phyloP scores from a whole-genome alignment of 2,797 vertebrate genomes.

The Sebastes steindachneri region DNA sequence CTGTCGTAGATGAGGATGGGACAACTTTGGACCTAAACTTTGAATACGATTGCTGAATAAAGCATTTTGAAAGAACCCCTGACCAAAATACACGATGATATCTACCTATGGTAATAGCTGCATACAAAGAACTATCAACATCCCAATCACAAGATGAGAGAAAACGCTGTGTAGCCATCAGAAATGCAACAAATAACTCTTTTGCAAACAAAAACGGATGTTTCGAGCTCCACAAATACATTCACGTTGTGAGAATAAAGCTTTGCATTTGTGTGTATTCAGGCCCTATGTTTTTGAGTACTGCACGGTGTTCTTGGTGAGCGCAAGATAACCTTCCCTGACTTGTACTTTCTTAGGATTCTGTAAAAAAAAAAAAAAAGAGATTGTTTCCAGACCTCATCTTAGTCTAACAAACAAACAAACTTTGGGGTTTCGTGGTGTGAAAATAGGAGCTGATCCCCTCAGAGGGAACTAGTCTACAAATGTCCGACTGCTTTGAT shows the following conservation, averaged over 20 bases:
- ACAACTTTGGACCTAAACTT: conserved; percentile 69
- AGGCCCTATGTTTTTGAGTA: conserved; percentile 46
- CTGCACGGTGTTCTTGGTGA: conserved; percentile 58
- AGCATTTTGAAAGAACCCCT: conserved; percentile 64
- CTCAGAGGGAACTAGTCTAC: conserved; percentile 20
- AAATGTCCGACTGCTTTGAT: conserved; percentile 25
- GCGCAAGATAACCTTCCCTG: conserved; percentile 64
- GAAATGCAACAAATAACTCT: conserved; percentile 21
- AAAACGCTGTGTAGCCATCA: conserved; percentile 7
- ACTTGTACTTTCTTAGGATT: conserved; percentile 69
- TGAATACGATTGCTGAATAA: conserved; percentile 61
- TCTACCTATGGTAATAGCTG: conserved; percentile 58
- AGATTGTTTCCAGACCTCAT: conserved; percentile 43
- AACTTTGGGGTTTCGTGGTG: conserved; percentile 51
- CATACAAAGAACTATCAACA: conserved; percentile 38
- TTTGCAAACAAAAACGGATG: conserved; percentile 31
- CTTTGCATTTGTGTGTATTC: conserved; percentile 71
- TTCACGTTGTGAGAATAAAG: conserved; percentile 82
- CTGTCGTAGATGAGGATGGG: conserved; percentile 12
- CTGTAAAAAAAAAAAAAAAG: conserved; percentile 10
- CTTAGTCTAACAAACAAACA: conserved; percentile 35
- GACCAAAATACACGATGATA: conserved; percentile 41
- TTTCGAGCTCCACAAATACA: conserved; percentile 68
- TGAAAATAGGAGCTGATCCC: conserved; percentile 40
- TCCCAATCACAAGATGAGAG: conserved; percentile 24